Evolutionary conservation across 2,888 invertebrate species (phyloP), one percentile per base, ranked within the genome.

Genomic region (Schizotus pectinicornis): DNA sequence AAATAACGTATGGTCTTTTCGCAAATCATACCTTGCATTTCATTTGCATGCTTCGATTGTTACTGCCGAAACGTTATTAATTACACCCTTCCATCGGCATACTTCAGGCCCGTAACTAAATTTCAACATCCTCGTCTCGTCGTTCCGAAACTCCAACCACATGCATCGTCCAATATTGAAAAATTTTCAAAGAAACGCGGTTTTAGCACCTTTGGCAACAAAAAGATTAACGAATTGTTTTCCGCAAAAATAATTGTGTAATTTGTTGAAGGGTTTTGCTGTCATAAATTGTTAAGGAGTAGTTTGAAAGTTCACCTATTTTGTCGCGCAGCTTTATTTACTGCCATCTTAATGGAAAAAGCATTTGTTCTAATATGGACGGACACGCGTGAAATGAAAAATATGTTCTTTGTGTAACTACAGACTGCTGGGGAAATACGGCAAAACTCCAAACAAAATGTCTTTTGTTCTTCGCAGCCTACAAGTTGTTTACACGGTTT

Each of bases 1-100:
- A 60, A 63, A 63, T 64, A 63, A 67, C 62, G 59, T 45, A 52
- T 37, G 45, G 45, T 45, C 53, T 38, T 52, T 53, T 45, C 37
- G 35, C 35, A 13, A 42, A 49, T 36, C 34, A 41, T 22, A 50
- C 39, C 33, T 50, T 31, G 31, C 41, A 14, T 51, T 51, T 51
- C 42, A 51, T 50, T 50, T 50, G 50, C 50, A 50, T 39, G 50
- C 50, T 51, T 35, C 37, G 45, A 43, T 45, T 52, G 53, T 53
- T 53, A 51, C 38, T 46, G 53, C 53, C 53, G 39, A 53, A 53
- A 45, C 53, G 46, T 22, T 22, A 53, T 53, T 53, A 53, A 53
- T 53, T 53, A 45, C 42, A 43, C 9, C 53, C 35, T 49, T 50
- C 43, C 43, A 51, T 42, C 43, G 42, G 42, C 43, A 51, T 51